Conservation (phyloP, 2,113 vertebrate genomes). For the Mormoops blainvillei region DNA sequence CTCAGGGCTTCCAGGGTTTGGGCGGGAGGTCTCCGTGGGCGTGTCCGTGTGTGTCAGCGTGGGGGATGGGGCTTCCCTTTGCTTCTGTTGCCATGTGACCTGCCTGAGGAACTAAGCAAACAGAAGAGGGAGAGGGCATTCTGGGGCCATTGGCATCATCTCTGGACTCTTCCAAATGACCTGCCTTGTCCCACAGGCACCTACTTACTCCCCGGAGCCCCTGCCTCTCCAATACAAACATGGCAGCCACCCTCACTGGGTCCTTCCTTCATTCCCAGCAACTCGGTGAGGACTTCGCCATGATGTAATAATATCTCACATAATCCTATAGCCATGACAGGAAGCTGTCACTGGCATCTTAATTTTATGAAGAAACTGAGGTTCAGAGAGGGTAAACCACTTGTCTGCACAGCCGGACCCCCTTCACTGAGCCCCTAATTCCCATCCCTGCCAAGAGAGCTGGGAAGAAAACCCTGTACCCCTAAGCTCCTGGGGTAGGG, state of each 20-base stretch:
- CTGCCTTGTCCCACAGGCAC: not conserved
- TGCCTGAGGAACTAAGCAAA: not conserved
- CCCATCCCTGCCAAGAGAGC: not conserved
- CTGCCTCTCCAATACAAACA: not conserved
- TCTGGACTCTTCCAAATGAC: not conserved
- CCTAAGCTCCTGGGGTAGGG: not conserved
- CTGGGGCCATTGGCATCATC: not conserved
- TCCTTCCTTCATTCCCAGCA: not conserved
- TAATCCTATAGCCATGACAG: not conserved
- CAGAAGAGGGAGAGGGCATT: not conserved
- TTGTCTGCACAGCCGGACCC: not conserved
- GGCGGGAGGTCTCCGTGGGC: not conserved
- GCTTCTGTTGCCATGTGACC: not conserved
- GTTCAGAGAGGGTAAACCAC: no score
- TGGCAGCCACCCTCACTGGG: not conserved
- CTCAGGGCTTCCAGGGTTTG: not conserved
- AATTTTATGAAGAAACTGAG: not conserved
- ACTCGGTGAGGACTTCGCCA: fast-evolving
- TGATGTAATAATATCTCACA: not conserved
- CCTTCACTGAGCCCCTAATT: not conserved
- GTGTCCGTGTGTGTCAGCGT: no score
- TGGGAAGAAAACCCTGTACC: not conserved
- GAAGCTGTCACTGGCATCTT: not conserved
- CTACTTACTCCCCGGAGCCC: not conserved
- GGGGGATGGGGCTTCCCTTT: not conserved